Evolutionary conservation across 1,140 invertebrate species (phyloP).

Genomic region (Antheraea mylitta): DNA sequence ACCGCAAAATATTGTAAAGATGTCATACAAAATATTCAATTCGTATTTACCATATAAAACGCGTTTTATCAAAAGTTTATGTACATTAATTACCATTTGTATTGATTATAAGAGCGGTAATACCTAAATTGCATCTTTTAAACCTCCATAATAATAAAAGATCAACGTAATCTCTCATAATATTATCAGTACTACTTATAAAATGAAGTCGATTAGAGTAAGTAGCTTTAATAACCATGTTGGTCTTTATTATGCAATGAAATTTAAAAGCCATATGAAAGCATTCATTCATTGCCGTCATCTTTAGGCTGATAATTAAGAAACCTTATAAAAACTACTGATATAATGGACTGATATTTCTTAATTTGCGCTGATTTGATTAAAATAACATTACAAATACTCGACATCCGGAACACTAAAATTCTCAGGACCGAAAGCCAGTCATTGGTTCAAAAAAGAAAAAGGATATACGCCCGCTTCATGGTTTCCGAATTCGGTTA

Average conservation of each 20-base stretch:
- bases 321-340: neutral
- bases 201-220: neutral
- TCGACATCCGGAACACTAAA: slow-evolving; percentile 6
- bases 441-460: slow-evolving; percentile 22
- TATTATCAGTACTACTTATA: neutral
- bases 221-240: neutral
- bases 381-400: slow-evolving; percentile 4
- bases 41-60: neutral
- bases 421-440: slow-evolving; percentile 10
- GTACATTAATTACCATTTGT: neutral
- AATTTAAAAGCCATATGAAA: neutral
- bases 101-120: neutral
- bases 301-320: slow-evolving; percentile 8
- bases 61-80: neutral
- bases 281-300: neutral
- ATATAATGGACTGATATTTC: neutral
- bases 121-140: neutral
- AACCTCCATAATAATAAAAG: neutral
- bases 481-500: slow-evolving; percentile 36
- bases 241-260: too few species aligned
- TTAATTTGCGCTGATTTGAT: slow-evolving; percentile 8
- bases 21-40: neutral
- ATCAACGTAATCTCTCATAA: neutral
- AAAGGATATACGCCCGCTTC: slow-evolving; percentile 18
- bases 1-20: neutral